Evolutionary conservation across 2,797 vertebrate species (phyloP), one percentile per base, ranked within the genome.

Genomic region (Cirrhinus mrigala): DNA sequence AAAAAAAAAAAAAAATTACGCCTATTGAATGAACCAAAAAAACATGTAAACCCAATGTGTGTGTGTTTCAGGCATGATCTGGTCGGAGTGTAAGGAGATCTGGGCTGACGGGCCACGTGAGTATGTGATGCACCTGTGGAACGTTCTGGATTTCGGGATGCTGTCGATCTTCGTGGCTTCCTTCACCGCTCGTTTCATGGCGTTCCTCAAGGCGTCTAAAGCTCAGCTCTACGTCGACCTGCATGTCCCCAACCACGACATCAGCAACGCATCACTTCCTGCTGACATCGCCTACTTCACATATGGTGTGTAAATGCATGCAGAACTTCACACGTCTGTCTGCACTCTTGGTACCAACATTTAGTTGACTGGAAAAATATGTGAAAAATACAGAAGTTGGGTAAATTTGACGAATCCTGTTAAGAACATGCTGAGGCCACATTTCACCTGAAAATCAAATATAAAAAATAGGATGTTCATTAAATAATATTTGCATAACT

Each of bases 31-130:
- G 6, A 44, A 44, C 40, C 40, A 6, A 44, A 7, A 44, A 44
- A 44, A 44, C 40, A 44, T 6, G 33, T 37, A 37, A 4, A 37
- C 33, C 33, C 33, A 37, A 37, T 37, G 24, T 85, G 50, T 87
- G 68, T 79, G 27, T 80, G 29, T 87, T 54, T 87, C 84, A 96
- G 95, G 95, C 10, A 99, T 99, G 98, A 98, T 99, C 76, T 99
- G 98, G 98, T 98, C 97, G 0, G 98, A 99, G 89, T 98, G 97
- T 92, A 99, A 99, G 92, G 98, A 99, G 92, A 98, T 99, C 91
- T 99, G 98, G 98, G 95, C 91, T 2, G 98, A 99, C 10, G 98
- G 98, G 1, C 98, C 98, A 0, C 94, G 98, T 0, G 98, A 99
- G 88, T 99, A 99, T 0, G 89, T 98, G 88, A 92, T 98, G 94